Percentiles rank a stretch among this genome's conserved stretches.
Evolutionary conservation across 2,113 vertebrate genomes (phyloP).

Genomic region (Myotis yumanensis): DNA sequence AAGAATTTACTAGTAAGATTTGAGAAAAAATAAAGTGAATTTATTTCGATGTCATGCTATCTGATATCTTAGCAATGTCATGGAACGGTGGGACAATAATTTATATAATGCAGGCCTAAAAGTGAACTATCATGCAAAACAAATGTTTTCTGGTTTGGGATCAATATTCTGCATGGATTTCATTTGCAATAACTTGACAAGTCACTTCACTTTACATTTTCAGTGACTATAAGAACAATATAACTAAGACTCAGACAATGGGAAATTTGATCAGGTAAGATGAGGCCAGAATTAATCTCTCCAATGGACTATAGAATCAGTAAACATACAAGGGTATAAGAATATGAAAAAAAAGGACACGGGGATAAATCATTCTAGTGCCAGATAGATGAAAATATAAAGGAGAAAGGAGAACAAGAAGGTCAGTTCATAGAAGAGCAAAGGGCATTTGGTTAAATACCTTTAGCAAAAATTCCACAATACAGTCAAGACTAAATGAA

Average conservation of each 20-base stretch:
- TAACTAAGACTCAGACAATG: neutral
- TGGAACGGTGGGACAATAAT: neutral
- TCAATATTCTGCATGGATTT: neutral
- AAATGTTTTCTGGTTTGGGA: neutral
- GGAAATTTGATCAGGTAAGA: neutral
- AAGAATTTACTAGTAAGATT: neutral
- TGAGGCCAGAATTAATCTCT: neutral
- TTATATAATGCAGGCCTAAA: neutral
- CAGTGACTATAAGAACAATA: neutral
- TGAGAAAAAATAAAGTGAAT: neutral
- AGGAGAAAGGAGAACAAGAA: neutral
- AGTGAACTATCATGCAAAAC: neutral
- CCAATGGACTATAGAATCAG: neutral
- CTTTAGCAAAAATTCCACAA: neutral
- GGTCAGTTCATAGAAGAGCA: neutral
- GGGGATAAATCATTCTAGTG: neutral
- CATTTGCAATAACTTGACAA: neutral
- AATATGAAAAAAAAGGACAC: neutral
- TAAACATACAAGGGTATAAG: neutral
- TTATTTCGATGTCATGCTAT: neutral
- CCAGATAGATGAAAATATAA: neutral
- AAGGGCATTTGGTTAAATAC: neutral
- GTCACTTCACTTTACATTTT: neutral
- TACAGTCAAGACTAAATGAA: neutral
- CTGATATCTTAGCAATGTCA: neutral